Evolutionary conservation across 2,888 invertebrate species (phyloP).

Genomic region (Pasiphila rectangulata): DNA sequence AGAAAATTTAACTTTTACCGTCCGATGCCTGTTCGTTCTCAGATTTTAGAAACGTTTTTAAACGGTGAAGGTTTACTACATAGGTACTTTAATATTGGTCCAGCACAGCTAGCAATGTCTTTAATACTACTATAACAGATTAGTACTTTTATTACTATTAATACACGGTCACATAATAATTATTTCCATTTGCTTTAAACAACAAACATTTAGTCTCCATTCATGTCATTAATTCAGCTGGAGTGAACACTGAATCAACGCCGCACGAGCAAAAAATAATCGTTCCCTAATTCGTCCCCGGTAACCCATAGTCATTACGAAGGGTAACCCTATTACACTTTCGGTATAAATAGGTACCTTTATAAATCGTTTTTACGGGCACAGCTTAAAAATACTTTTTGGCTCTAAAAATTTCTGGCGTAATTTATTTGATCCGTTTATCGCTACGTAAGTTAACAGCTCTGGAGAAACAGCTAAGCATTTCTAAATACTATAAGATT

Average conservation of each 20-base stretch:
- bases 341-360: conserved; percentile 29
- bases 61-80: too few relatives aligned
- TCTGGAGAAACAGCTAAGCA: not conserved
- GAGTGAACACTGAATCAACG: conserved; percentile 17
- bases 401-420: conserved; percentile 32
- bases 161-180: too few relatives aligned
- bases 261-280: conserved; percentile 21
- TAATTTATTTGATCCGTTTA: conserved; percentile 42
- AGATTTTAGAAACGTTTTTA: too few relatives aligned
- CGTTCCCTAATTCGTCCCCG: conserved; percentile 24
- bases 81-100: too few relatives aligned
- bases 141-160: too few relatives aligned
- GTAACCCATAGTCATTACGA: conserved; percentile 25
- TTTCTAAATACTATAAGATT: not conserved
- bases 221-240: conserved; percentile 11
- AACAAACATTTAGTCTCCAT: not conserved
- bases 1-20: too few relatives aligned
- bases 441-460: conserved; percentile 38
- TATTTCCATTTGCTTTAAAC: too few relatives aligned
- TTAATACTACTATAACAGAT: too few relatives aligned
- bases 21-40: too few relatives aligned
- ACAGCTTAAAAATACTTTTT: conserved; percentile 35
- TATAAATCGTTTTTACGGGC: conserved; percentile 38
- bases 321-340: conserved; percentile 24
- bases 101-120: too few relatives aligned